phyloP scores from a whole-genome alignment of 2,113 vertebrate species.

The Thamnophis sirtalis region DNA sequence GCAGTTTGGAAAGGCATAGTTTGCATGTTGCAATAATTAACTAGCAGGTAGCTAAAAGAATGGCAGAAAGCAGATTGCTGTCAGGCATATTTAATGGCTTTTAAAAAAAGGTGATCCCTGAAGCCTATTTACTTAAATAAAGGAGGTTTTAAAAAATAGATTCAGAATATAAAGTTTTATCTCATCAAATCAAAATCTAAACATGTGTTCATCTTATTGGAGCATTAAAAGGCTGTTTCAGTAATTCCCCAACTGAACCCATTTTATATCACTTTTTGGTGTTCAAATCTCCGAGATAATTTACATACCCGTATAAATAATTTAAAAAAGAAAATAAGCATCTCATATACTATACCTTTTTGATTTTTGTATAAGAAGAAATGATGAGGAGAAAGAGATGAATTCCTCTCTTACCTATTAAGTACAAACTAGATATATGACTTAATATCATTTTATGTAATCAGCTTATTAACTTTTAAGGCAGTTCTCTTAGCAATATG shows the following conservation, averaged over 20 bases:
- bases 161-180: background rate
- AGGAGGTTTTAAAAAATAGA: background rate
- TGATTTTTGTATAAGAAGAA: background rate
- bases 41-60: background rate
- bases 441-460: background rate
- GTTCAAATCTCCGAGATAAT: background rate
- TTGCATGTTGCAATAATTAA: constrained; percentile 13
- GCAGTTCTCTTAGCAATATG: background rate
- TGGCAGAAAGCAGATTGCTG: background rate
- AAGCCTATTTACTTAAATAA: background rate
- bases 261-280: background rate
- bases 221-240: background rate
- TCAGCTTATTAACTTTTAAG: background rate
- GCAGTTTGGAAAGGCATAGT: constrained; percentile 6
- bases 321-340: background rate
- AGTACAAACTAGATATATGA: background rate
- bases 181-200: background rate
- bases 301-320: background rate
- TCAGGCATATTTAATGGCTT: constrained; percentile 1
- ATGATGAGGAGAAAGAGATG: background rate
- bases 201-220: background rate
- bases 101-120: background rate
- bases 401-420: background rate
- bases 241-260: background rate
- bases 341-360: background rate